Conservation (phyloP, 2,113 vertebrate genomes). For the Hemicordylus capensis region DNA sequence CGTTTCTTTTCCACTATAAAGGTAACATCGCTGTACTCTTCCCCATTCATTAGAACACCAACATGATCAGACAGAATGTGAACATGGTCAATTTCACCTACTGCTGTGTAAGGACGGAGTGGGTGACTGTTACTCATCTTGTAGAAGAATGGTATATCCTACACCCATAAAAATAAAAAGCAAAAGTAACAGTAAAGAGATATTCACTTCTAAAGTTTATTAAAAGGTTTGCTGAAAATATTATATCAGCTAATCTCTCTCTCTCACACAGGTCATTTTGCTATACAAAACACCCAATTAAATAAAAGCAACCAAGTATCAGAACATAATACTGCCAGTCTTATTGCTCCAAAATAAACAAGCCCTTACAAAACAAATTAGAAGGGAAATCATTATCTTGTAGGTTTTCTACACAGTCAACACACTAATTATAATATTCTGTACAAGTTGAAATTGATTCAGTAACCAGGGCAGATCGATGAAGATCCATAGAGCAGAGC, state of each 20-base stretch:
- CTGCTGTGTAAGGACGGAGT: constrained; percentile 88
- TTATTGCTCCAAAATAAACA: constrained; percentile 45
- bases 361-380: constrained; percentile 24
- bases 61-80: constrained; percentile 97
- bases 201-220: background rate
- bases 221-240: background rate
- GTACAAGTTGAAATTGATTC: constrained; percentile 29
- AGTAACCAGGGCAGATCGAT: background rate
- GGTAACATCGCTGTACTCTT: constrained; percentile 97
- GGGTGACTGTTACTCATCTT: constrained; percentile 98
- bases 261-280: background rate
- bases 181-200: background rate
- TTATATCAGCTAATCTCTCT: background rate
- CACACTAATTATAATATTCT: constrained; percentile 11
- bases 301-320: background rate
- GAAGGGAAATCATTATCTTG: constrained; percentile 14
- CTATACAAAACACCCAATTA: background rate
- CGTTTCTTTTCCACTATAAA: constrained; percentile 96
- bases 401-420: background rate
- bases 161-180: constrained; percentile 49
- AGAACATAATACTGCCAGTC: constrained; percentile 4
- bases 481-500: background rate
- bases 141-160: constrained; percentile 58
- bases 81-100: constrained; percentile 96
- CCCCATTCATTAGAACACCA: constrained; percentile 91